Evolutionary conservation across 1,140 invertebrate genomes (phyloP), one percentile per base, ranked within the genome.

Genomic region (Copidosoma floridanum): DNA sequence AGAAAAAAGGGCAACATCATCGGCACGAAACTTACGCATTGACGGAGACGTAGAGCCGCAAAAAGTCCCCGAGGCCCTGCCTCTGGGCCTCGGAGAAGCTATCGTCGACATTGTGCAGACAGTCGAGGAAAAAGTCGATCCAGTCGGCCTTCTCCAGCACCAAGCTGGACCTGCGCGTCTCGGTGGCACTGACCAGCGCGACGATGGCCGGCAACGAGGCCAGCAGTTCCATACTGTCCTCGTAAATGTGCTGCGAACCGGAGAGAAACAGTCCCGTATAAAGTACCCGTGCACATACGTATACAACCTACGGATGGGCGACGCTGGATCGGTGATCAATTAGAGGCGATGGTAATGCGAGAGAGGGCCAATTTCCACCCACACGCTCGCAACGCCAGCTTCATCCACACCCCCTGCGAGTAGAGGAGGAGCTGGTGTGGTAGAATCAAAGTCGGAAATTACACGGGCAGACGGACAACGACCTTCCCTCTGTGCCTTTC

Each of bases 161-260:
- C 4, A 64, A 50, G 20, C 46, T 64, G 32, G 26, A 57, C 7
- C 65, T 52, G 37, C n/a, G 65, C 38, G 7, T 35, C 44, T 50
- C 48, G 27, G 7, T 7, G 58, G 66, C 8, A 56, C 66, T n/a
- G 62, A 55, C 24, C 6, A 76, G 56, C 10, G 69, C 68, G 10
- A 74, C 55, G 11, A 76, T 70, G 7, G 70, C 72, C 7, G 74
- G 74, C 20, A 76, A 27, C 0, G 59, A 68, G 5, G 74, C 74
- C 12, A 76, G 41, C 7, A 76, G 38, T 27, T 76, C 74, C 74
- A 76, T 76, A 35, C 71, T 65, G 21, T 76, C 71, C 51, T 76
- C 74, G 41, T 70, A 76, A 4, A 54, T 65, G 18, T 73, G 63
- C 74, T 76, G 43, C 6, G 37, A 11, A 51, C 53, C 7, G 1